These are phyloP conservation scores for Drosophila borborema DNA, from an alignment of 2,888 invertebrate genomes.

Conservation along the genomic window DNA sequence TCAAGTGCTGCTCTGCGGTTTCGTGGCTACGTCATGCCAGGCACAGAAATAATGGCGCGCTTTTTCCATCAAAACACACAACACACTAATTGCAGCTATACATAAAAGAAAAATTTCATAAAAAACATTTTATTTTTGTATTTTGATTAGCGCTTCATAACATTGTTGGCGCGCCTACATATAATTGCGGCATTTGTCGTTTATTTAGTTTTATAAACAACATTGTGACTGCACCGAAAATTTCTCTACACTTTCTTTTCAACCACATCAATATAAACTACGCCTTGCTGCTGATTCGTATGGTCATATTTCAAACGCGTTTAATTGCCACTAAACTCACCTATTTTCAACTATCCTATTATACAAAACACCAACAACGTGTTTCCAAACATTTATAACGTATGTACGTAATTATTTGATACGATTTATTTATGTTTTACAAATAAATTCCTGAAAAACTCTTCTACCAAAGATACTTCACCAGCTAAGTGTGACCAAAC, in stretches of 20 bases:
- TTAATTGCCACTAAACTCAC: slow-evolving; percentile 79
- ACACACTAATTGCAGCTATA: slow-evolving; percentile 40
- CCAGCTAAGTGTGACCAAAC: slow-evolving; percentile 56
- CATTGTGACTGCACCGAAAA: slow-evolving; percentile 75
- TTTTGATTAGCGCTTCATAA: slow-evolving; percentile 17
- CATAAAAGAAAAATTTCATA: slow-evolving; percentile 40
- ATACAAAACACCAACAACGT: slow-evolving; percentile 74
- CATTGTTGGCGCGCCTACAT: slow-evolving; percentile 43
- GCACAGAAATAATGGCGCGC: slow-evolving; percentile 81
- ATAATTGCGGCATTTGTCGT: slow-evolving; percentile 35
- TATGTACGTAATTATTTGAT: slow-evolving; percentile 68
- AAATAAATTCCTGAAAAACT: slow-evolving; percentile 72
- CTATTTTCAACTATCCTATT: slow-evolving; percentile 76
- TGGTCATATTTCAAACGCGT: slow-evolving; percentile 59
- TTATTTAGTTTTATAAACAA: slow-evolving; percentile 60
- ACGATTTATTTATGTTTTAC: slow-evolving; percentile 59
- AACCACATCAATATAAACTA: slow-evolving; percentile 76
- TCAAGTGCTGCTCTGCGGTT: slow-evolving; percentile 50
- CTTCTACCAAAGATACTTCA: slow-evolving; percentile 67
- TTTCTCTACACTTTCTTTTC: slow-evolving; percentile 84
- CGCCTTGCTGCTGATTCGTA: slow-evolving; percentile 64
- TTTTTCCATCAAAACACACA: slow-evolving; percentile 71
- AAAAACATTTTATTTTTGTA: slow-evolving; percentile 21
- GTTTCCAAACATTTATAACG: slow-evolving; percentile 78
- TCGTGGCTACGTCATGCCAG: slow-evolving; percentile 76